Percentiles rank a stretch among this genome's conserved stretches.
These are phyloP conservation scores for Drosophila anomalata DNA, from an alignment of 2,888 invertebrate species.

Conservation along the genomic window DNA sequence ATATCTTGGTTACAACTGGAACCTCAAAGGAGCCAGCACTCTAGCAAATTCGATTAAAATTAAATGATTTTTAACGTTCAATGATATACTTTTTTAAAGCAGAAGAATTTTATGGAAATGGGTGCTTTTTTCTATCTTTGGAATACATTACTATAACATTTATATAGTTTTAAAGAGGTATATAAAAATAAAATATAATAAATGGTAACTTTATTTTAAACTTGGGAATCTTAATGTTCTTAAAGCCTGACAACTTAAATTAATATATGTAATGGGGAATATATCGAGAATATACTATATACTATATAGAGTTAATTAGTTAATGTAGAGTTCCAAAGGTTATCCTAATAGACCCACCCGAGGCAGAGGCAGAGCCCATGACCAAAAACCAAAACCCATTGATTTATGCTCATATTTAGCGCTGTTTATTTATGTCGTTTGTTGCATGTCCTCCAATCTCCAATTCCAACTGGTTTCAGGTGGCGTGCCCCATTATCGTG, in stretches of 20 bases:
- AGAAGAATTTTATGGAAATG: too few species aligned
- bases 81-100: not conserved
- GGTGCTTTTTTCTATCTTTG: too few species aligned
- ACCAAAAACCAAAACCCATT: constrained; percentile 47
- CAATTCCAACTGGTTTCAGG: constrained; percentile 37
- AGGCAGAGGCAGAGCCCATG: not conserved
- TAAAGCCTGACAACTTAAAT: not conserved
- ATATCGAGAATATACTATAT: not conserved
- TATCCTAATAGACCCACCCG: constrained; percentile 35
- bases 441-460: constrained; percentile 34
- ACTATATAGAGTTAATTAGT: constrained; percentile 55
- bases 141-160: too few species aligned
- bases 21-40: constrained; percentile 13
- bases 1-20: constrained; percentile 15
- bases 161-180: too few species aligned
- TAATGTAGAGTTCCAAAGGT: constrained; percentile 55
- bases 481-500: constrained; percentile 44
- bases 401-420: constrained; percentile 73
- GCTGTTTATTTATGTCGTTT: constrained; percentile 47
- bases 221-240: not conserved
- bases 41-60: constrained; percentile 23
- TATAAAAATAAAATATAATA: too few species aligned
- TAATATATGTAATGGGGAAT: not conserved
- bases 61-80: constrained; percentile 19
- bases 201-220: too few species aligned